phyloP scores from a whole-genome alignment of 2,797 vertebrate genomes.

The Martes flavigula region DNA sequence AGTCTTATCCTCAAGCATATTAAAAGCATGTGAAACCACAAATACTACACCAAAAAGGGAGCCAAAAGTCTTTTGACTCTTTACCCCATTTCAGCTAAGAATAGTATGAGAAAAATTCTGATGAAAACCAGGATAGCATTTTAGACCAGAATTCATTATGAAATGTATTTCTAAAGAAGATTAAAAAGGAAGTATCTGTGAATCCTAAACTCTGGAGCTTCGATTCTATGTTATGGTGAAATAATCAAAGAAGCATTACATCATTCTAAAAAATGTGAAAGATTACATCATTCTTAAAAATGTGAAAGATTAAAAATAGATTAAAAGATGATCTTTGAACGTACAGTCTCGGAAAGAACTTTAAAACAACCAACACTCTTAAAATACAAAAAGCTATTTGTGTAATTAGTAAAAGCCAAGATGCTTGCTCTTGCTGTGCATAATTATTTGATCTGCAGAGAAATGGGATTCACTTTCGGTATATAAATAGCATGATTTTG shows the following conservation, averaged over 20 bases:
- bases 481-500: constrained; percentile 56
- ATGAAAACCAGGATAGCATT: constrained; percentile 39
- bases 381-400: constrained; percentile 61
- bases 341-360: constrained; percentile 55
- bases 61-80: constrained; percentile 33
- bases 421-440: constrained; percentile 59
- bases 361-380: constrained; percentile 58
- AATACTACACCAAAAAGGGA: constrained; percentile 17
- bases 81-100: constrained; percentile 28
- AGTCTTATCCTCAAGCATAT: neutral
- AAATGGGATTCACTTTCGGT: constrained; percentile 59
- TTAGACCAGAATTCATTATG: constrained; percentile 39
- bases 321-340: constrained; percentile 44
- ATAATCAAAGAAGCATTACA: constrained; percentile 31
- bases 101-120: constrained; percentile 1
- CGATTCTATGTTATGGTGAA: constrained; percentile 39
- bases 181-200: constrained; percentile 6
- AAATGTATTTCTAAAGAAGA: constrained; percentile 38
- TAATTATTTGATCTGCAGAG: constrained; percentile 72
- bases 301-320: neutral
- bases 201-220: constrained; percentile 26
- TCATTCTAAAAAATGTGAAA: constrained; percentile 59
- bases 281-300: constrained; percentile 61
- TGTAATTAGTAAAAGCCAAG: constrained; percentile 67
- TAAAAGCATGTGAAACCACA: neutral